phyloP scores from a whole-genome alignment of 2,888 invertebrate species.

The Litoditis marina region DNA sequence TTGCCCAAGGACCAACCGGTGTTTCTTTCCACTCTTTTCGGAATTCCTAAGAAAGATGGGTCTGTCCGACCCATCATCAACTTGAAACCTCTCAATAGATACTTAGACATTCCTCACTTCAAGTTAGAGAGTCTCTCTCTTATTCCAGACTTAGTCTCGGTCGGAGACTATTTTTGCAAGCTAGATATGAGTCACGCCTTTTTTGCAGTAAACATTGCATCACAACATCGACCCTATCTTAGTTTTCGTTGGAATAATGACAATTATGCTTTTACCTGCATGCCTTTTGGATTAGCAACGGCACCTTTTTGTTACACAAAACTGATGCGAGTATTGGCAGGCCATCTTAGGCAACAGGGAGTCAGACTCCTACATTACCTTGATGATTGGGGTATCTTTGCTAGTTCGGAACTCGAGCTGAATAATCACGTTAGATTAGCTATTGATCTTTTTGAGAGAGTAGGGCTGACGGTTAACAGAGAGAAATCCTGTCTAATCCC shows the following conservation, averaged over 20 bases:
- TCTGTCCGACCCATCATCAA: slow-evolving; percentile 8
- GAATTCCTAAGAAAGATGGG: slow-evolving; percentile 1
- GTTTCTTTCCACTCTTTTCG: too few relatives aligned
- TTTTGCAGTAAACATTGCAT: slow-evolving; percentile 6
- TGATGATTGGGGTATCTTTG: background rate
- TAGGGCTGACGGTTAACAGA: background rate
- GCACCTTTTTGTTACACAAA: slow-evolving; percentile 4
- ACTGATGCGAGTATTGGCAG: background rate
- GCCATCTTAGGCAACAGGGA: background rate
- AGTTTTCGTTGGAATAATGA: slow-evolving; percentile 4
- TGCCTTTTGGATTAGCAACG: slow-evolving; percentile 18
- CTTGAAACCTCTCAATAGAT: slow-evolving; percentile 9
- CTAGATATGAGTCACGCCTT: slow-evolving; percentile 18
- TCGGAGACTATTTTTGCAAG: slow-evolving; percentile 1
- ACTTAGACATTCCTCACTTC: slow-evolving; percentile 6
- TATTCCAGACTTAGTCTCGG: slow-evolving; percentile 1
- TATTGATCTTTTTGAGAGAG: background rate
- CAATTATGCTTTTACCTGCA: slow-evolving; percentile 10
- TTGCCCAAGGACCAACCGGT: too few relatives aligned
- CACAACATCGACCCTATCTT: slow-evolving; percentile 12
- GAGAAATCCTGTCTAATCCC: slow-evolving; percentile 2
- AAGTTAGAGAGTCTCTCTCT: slow-evolving; percentile 10
- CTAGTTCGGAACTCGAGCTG: background rate
- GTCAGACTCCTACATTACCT: background rate
- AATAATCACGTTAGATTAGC: background rate